phyloP scores from a whole-genome alignment of 2,113 vertebrate species.

The Corvus cornix region DNA sequence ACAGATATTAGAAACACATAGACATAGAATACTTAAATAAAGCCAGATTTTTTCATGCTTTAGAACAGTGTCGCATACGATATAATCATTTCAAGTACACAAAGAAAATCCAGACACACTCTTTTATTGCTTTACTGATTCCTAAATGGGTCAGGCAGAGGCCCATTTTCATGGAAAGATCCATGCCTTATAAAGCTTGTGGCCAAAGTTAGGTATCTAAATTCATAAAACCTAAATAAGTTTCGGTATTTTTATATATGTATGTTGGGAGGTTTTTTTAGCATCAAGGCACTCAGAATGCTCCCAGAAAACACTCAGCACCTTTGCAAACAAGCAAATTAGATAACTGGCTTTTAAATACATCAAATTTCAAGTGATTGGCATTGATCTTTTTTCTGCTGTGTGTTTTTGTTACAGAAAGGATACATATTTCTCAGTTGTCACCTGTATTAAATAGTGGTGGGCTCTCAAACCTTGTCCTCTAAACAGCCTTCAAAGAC shows the following conservation, averaged over 20 bases:
- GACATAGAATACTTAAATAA: slow-evolving; percentile 12
- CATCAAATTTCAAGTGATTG: neutral
- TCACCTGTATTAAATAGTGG: neutral
- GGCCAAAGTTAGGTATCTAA: neutral
- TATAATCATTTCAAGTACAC: neutral
- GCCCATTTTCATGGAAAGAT: neutral
- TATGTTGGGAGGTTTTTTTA: neutral
- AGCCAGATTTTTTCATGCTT: neutral
- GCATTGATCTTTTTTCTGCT: neutral
- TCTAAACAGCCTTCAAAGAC: neutral
- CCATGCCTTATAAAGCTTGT: neutral
- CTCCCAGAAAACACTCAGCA: neutral
- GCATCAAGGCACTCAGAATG: neutral
- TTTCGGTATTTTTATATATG: neutral
- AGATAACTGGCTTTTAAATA: neutral
- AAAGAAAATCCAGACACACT: neutral
- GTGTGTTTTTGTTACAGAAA: neutral
- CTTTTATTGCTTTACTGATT: neutral
- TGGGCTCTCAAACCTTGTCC: neutral
- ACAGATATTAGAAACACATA: neutral
- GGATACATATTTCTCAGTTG: neutral
- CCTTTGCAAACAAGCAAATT: neutral
- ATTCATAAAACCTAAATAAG: neutral
- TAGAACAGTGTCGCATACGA: neutral
- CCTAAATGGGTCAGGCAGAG: slow-evolving; percentile 29